phyloP scores from a whole-genome alignment of 2,113 vertebrate species.

The Myotis yumanensis region DNA sequence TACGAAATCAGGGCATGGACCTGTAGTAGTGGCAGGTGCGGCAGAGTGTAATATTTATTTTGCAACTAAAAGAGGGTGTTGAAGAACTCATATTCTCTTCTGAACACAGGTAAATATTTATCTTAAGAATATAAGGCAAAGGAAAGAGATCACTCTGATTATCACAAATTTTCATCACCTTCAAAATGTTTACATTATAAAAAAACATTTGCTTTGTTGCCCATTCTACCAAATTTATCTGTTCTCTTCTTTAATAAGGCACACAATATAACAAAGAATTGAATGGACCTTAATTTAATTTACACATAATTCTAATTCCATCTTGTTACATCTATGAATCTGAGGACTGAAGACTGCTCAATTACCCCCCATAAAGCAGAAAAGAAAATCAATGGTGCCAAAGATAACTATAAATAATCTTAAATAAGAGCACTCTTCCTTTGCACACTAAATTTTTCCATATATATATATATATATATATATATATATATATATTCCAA shows the following conservation, averaged over 20 bases:
- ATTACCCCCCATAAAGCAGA: not conserved
- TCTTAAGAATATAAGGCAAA: conserved; percentile 32
- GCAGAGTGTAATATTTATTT: not conserved
- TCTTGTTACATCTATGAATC: not conserved
- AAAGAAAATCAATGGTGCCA: not conserved
- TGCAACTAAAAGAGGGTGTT: not conserved
- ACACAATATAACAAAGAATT: not conserved
- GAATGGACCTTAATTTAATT: not conserved
- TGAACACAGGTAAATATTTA: conserved; percentile 10
- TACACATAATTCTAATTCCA: not conserved
- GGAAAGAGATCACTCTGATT: conserved; percentile 45
- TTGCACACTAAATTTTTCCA: not conserved
- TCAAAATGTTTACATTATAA: conserved; percentile 48
- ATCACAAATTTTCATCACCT: conserved; percentile 58
- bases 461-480: not conserved
- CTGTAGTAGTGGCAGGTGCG: not conserved
- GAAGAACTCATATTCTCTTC: not conserved
- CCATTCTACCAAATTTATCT: not conserved
- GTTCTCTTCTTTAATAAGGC: conserved; percentile 25
- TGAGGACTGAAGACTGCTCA: not conserved
- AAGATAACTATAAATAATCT: not conserved
- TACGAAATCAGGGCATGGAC: not conserved
- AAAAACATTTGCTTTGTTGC: conserved; percentile 61
- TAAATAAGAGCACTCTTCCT: not conserved
- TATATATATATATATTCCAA: not conserved